Evolutionary conservation across 2,888 invertebrate species (phyloP).

Genomic region (Xestia c-nigrum): DNA sequence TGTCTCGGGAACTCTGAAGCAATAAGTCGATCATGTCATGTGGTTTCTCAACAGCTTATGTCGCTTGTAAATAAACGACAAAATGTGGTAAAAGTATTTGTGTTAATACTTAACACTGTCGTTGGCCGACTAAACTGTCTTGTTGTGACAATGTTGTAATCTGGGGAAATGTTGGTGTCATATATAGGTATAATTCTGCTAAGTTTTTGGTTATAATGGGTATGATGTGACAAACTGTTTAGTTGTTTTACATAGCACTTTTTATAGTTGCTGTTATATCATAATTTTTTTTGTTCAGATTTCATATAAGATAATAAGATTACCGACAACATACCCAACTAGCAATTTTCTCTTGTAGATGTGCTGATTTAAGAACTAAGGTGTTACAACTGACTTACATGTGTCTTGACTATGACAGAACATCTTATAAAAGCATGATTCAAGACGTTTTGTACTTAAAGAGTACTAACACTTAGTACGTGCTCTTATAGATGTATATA

Average conservation of each 20-base stretch:
- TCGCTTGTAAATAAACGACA: constrained; percentile 20
- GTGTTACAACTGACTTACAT: no score
- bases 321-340: background rate
- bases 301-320: background rate
- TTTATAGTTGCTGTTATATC: background rate
- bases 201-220: background rate
- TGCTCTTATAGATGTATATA: no score
- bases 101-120: constrained; percentile 41
- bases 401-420: no score
- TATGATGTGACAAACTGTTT: background rate
- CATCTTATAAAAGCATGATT: no score
- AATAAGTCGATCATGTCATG: constrained; percentile 41
- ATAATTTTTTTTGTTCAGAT: background rate
- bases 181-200: background rate
- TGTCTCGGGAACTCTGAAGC: constrained; percentile 30
- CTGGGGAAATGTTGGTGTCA: background rate
- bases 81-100: constrained; percentile 45
- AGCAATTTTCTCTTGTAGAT: no score
- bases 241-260: constrained; percentile 5
- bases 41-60: constrained; percentile 24
- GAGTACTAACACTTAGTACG: no score
- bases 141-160: constrained; percentile 6
- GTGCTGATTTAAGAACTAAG: no score
- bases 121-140: constrained; percentile 18
- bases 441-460: no score